phyloP scores from a whole-genome alignment of 2,888 invertebrate species.

The Lomographa bimaculata region DNA sequence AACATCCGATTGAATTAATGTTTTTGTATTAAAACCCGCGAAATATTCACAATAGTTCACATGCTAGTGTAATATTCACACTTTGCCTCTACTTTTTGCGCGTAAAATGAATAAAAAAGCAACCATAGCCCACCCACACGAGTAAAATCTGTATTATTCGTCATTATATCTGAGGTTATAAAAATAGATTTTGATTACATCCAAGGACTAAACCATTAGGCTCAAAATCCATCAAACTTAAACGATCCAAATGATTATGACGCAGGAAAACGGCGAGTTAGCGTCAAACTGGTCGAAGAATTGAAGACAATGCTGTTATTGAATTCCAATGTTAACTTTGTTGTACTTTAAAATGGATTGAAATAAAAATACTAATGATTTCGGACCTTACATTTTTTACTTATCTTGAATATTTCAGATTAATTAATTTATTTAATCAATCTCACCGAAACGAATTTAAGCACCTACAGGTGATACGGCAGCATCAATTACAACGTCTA shows the following conservation, averaged over 20 bases:
- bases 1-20: too few relatives aligned
- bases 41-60: slow-evolving; percentile 27
- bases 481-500: slow-evolving; percentile 21
- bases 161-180: slow-evolving; percentile 7
- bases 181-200: slow-evolving; percentile 12
- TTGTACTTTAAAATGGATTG: too few relatives aligned
- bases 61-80: slow-evolving; percentile 24
- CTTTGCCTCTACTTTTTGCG: slow-evolving; percentile 27
- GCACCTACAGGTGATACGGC: slow-evolving; percentile 16
- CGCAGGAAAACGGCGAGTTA: too few relatives aligned
- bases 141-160: slow-evolving; percentile 15
- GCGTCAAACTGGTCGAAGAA: too few relatives aligned
- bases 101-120: slow-evolving; percentile 20
- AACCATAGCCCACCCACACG: slow-evolving; percentile 27
- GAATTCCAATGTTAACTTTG: too few relatives aligned
- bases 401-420: slow-evolving; percentile 8
- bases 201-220: slow-evolving; percentile 20
- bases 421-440: slow-evolving; percentile 22
- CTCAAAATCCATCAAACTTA: slow-evolving; percentile 1
- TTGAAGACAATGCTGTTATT: too few relatives aligned
- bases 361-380: too few relatives aligned
- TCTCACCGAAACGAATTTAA: slow-evolving; percentile 23
- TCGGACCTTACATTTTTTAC: too few relatives aligned
- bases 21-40: too few relatives aligned
- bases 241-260: too few relatives aligned